Evolutionary conservation across 2,888 invertebrate species (phyloP).

Genomic region (Synergus laeviventris): DNA sequence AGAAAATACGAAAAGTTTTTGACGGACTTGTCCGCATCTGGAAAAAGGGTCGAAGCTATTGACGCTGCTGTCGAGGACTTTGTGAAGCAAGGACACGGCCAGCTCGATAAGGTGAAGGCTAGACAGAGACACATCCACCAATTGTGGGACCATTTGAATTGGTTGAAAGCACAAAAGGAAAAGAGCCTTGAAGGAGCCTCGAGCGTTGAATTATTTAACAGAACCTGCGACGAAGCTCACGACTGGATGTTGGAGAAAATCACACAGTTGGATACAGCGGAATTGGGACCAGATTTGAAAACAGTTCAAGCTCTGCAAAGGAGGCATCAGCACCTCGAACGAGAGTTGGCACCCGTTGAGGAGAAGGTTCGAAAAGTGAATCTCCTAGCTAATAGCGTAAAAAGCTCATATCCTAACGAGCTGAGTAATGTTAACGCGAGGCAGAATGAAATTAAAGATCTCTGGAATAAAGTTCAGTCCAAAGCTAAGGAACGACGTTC

Average conservation of each 20-base stretch:
- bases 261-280: constrained; percentile 88
- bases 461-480: constrained; percentile 92
- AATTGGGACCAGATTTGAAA: constrained; percentile 89
- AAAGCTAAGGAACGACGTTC: constrained; percentile 91
- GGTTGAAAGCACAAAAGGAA: constrained; percentile 92
- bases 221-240: constrained; percentile 96
- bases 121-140: constrained; percentile 90
- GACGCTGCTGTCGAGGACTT: constrained; percentile 92
- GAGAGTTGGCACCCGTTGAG: constrained; percentile 95
- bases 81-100: constrained; percentile 89
- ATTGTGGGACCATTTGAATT: constrained; percentile 91
- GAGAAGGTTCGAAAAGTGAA: constrained; percentile 93
- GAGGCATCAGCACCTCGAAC: constrained; percentile 93
- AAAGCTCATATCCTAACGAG: constrained; percentile 94
- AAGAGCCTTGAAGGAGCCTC: constrained; percentile 94
- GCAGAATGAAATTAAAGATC: constrained; percentile 89
- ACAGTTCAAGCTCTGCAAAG: constrained; percentile 95
- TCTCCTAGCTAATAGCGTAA: constrained; percentile 92
- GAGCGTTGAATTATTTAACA: constrained; percentile 95
- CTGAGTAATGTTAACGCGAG: constrained; percentile 88
- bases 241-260: constrained; percentile 99
- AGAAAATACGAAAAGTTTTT: constrained; percentile 98
- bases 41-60: constrained; percentile 92
- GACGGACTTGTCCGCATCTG: constrained; percentile 96
- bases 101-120: constrained; percentile 86